Evolutionary conservation across 2,113 vertebrate species (phyloP).

Genomic region (Excalfactoria chinensis): DNA sequence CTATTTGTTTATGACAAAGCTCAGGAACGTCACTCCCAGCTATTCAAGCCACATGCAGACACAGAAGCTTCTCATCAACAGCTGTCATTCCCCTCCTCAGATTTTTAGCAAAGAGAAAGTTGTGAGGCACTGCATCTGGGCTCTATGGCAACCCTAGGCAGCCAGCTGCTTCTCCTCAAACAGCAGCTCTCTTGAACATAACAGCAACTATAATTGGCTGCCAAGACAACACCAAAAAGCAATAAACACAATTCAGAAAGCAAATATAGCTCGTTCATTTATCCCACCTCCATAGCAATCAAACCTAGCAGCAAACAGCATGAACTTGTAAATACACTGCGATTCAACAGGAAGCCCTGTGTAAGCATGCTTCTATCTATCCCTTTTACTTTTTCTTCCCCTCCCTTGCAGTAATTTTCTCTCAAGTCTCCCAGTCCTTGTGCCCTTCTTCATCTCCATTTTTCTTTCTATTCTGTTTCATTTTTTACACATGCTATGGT

Average conservation of each 20-base stretch:
- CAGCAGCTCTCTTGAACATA: neutral
- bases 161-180: slow-evolving; percentile 25
- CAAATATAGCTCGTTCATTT: neutral
- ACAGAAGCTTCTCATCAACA: neutral
- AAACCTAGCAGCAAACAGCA: neutral
- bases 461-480: neutral
- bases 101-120: neutral
- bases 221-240: neutral
- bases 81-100: neutral
- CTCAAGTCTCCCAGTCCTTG: neutral
- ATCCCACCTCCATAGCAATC: neutral
- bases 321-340: neutral
- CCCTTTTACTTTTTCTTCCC: neutral
- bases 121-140: neutral
- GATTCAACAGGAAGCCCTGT: neutral
- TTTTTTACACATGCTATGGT: neutral
- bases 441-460: neutral
- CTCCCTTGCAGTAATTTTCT: neutral
- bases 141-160: neutral
- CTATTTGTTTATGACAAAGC: neutral
- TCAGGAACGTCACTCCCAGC: neutral
- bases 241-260: slow-evolving; percentile 12
- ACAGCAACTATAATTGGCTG: neutral
- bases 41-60: neutral
- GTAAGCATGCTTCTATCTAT: neutral